Evolutionary conservation across 2,888 invertebrate genomes (phyloP), one percentile per base, ranked within the genome.

Genomic region (Drosophila merina): DNA sequence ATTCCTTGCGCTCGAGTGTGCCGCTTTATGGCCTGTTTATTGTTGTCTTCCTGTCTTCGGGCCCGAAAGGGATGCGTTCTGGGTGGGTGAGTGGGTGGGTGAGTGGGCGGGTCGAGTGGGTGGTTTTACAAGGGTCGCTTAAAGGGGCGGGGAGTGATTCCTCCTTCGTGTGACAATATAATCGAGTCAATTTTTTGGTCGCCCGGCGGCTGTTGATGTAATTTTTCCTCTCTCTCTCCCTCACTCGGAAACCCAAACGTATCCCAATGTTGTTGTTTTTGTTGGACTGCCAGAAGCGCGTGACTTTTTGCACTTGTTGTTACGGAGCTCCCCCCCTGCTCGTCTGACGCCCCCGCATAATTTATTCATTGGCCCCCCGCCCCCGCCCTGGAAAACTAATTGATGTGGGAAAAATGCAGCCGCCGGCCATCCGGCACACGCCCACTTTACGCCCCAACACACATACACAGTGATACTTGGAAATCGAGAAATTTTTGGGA

Each of bases 291-390:
- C 12, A 59, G 42, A 26, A 77, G 90, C 89, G 89, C 89, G 89
- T 89, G 89, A 89, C 89, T 89, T 89, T 89, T 90, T 89, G 88
- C 89, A 89, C 89, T 89, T 89, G 89, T 89, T 74, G 76, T 76
- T 89, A 90, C 88, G 36, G 56, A 28, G 52, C 56, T 33, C 28
- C 38, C 36, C 38, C 36, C 8, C 25, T 1, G 31, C n/a, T 26
- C 31, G 14, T 14, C 14, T 14, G 14, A 55, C 48, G 42, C 47
- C 45, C 48, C 42, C 54, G 38, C 50, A 89, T 89, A 89, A 89
- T 90, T 90, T 90, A 90, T 89, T 89, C 90, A 89, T 90, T 89
- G 89, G 77, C 55, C 84, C 28, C 28, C 77, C 89, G 77, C 55
- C 84, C 28, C 28, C 77, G 76, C 75, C 63, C n/a, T 60, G 57